Conservation (phyloP, 2,888 invertebrate species). For the Tenthredo livida region DNA sequence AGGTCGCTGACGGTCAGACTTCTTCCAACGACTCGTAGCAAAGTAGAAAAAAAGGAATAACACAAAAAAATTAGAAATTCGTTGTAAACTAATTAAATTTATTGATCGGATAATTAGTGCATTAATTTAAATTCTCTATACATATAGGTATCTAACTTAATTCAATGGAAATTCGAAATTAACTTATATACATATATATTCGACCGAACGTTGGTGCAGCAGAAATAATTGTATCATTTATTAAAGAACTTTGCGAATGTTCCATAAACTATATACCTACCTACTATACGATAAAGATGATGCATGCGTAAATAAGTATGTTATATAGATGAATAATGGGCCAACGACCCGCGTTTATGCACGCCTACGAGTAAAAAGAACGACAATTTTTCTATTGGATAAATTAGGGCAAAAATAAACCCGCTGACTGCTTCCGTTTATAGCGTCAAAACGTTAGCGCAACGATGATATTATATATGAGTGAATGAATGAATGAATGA, state of each 20-base stretch:
- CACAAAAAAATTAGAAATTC: background rate
- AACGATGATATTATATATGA: background rate
- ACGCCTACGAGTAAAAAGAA: constrained; percentile 31
- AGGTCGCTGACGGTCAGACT: background rate
- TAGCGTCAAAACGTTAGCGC: background rate
- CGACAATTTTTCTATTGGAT: constrained; percentile 50
- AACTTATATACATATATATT: background rate
- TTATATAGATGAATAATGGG: constrained; percentile 4
- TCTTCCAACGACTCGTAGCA: background rate
- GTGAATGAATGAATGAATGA: background rate
- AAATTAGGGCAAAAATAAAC: constrained; percentile 45
- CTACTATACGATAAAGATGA: background rate
- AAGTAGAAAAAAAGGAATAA: background rate
- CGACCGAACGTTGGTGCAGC: no score
- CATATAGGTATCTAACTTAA: no score
- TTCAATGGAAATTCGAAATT: background rate
- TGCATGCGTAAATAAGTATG: constrained; percentile 5
- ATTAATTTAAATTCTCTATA: background rate
- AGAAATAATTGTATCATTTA: constrained; percentile 1
- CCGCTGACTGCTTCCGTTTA: constrained; percentile 22
- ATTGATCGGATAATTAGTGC: background rate
- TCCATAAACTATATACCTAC: background rate
- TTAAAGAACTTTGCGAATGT: background rate
- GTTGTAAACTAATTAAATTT: background rate
- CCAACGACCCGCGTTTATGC: constrained; percentile 29